Conservation (phyloP, 2,888 invertebrate species). For the Pseudococcus viburni region DNA sequence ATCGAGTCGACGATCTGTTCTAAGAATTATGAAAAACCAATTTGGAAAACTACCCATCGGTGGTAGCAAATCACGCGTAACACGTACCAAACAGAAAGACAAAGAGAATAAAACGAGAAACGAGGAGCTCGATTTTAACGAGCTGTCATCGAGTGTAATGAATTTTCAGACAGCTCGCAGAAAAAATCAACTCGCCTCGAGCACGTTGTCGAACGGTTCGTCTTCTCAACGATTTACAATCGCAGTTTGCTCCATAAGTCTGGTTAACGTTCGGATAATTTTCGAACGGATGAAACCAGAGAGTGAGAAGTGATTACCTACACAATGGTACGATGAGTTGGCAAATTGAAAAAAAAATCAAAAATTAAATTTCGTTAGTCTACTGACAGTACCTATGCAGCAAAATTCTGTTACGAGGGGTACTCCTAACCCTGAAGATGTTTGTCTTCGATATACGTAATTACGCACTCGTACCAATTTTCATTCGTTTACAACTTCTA, state of each 20-base stretch:
- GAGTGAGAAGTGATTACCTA: no score
- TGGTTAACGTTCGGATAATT: neutral
- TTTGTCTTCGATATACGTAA: no score
- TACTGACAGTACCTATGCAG: no score
- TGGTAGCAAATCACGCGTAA: neutral
- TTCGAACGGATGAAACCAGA: neutral
- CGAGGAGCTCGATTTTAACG: neutral
- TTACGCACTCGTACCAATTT: no score
- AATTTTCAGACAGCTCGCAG: neutral
- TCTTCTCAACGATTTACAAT: neutral
- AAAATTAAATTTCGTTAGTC: no score
- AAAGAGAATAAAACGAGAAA: neutral
- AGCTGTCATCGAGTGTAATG: conserved; percentile 34
- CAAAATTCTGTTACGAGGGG: no score
- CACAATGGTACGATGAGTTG: no score
- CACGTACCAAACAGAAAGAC: neutral
- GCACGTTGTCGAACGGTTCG: neutral
- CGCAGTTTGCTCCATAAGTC: neutral
- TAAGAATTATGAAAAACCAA: neutral
- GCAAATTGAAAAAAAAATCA: no score
- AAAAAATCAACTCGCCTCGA: neutral
- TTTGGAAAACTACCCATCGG: conserved; percentile 23
- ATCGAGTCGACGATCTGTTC: neutral
- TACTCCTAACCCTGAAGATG: no score
- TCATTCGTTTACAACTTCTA: neutral